Evolutionary conservation across 2,888 invertebrate species (phyloP).

Genomic region (Prosapia bicincta): DNA sequence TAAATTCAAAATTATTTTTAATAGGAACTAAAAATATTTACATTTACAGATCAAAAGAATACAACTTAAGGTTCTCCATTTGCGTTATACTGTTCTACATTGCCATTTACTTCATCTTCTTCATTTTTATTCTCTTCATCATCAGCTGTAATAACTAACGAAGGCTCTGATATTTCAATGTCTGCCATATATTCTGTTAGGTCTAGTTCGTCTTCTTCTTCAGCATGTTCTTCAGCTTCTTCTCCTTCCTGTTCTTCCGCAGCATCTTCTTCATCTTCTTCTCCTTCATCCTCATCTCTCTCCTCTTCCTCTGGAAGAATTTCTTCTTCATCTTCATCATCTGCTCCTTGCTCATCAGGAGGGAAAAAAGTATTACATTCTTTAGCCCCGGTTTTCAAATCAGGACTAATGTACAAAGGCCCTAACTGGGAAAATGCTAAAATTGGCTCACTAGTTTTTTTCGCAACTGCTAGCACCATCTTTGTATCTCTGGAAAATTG

Average conservation of each 20-base stretch:
- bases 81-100: not conserved
- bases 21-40: not conserved
- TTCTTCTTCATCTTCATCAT: conserved; percentile 36
- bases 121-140: not conserved
- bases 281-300: conserved; percentile 28
- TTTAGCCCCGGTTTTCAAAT: conserved; percentile 58
- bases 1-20: not conserved
- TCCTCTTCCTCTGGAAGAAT: conserved; percentile 37
- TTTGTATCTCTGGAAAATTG: conserved; percentile 63
- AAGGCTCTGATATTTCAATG: not conserved
- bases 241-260: conserved; percentile 35
- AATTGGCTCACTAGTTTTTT: conserved; percentile 60
- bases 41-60: not conserved
- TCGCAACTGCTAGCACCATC: conserved; percentile 64
- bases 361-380: conserved; percentile 69
- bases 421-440: conserved; percentile 59
- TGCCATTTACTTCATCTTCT: not conserved
- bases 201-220: conserved; percentile 4
- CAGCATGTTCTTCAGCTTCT: conserved; percentile 28
- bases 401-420: conserved; percentile 65
- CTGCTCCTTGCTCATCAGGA: conserved; percentile 53
- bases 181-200: not conserved
- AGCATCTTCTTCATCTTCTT: conserved; percentile 7
- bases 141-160: too few species aligned
- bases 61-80: not conserved